Evolutionary conservation across 2,113 vertebrate species (phyloP).

Genomic region (Chaetorhynchus papuensis): DNA sequence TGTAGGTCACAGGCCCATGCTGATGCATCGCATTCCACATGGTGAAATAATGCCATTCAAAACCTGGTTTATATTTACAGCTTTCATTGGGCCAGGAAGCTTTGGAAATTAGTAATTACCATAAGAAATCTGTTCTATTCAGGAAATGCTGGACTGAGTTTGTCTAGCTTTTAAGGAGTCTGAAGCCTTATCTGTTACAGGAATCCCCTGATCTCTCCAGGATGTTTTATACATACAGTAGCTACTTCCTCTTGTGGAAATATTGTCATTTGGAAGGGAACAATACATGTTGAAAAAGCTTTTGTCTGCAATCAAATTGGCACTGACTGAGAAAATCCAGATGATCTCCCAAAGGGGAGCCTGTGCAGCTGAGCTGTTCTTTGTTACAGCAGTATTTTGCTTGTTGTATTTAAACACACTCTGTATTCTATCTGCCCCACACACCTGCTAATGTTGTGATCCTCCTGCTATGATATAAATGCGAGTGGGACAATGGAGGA

Average conservation of each 20-base stretch:
- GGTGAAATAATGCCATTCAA: neutral
- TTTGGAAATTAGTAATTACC: neutral
- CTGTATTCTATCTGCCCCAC: neutral
- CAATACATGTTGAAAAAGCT: constrained; percentile 27
- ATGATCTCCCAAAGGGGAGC: constrained; percentile 43
- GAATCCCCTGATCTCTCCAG: neutral
- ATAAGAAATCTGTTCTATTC: neutral
- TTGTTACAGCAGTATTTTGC: neutral
- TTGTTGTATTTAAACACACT: neutral
- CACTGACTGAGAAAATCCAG: neutral
- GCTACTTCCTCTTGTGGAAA: constrained; percentile 43
- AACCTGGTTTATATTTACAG: neutral
- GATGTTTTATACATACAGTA: constrained; percentile 40
- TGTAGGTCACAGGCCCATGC: neutral
- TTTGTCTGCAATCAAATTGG: constrained; percentile 33
- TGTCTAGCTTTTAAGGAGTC: neutral
- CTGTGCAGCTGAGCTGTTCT: constrained; percentile 16
- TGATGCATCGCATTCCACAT: neutral
- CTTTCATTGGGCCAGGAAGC: neutral
- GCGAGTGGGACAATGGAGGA: neutral
- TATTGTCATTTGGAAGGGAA: neutral
- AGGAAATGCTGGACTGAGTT: neutral
- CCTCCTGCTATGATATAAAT: neutral
- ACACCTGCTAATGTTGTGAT: neutral
- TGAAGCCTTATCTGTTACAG: neutral